Conservation (phyloP, 2,888 invertebrate species). For the Drosophila kuntzei region DNA sequence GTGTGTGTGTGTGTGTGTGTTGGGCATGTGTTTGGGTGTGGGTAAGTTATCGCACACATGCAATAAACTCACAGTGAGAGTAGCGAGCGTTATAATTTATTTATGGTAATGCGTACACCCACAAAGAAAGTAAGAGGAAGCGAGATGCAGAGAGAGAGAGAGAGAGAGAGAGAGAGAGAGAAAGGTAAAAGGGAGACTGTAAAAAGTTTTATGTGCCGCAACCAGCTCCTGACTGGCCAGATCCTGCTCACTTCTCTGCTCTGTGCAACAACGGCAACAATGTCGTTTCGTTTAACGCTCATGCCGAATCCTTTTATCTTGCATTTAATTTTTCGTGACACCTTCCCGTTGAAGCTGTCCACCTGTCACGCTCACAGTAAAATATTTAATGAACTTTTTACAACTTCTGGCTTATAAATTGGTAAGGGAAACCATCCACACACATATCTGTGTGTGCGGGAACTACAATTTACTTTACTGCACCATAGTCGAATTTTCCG, state of each 20-base stretch:
- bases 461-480: conserved; percentile 15
- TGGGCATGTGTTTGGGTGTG: conserved; percentile 35
- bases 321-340: conserved; percentile 76
- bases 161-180: conserved; percentile 3
- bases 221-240: conserved; percentile 22
- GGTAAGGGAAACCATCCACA: conserved; percentile 11
- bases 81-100: conserved; percentile 77
- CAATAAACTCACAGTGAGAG: conserved; percentile 77
- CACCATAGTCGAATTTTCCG: conserved; percentile 5
- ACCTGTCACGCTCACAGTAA: conserved; percentile 58
- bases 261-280: conserved; percentile 44
- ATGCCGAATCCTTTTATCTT: conserved; percentile 72
- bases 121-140: not conserved
- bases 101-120: conserved; percentile 76
- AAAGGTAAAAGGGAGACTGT: conserved; percentile 39
- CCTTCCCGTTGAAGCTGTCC: conserved; percentile 52
- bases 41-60: conserved; percentile 74
- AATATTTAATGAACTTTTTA: conserved; percentile 77
- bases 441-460: not conserved
- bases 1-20: conserved; percentile 4
- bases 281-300: conserved; percentile 67
- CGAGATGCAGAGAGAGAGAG: conserved; percentile 3
- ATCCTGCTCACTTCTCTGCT: conserved; percentile 14
- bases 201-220: conserved; percentile 71
- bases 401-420: conserved; percentile 46